Conservation (phyloP, 2,113 vertebrate species). For the Campylorhamphus procurvoides region DNA sequence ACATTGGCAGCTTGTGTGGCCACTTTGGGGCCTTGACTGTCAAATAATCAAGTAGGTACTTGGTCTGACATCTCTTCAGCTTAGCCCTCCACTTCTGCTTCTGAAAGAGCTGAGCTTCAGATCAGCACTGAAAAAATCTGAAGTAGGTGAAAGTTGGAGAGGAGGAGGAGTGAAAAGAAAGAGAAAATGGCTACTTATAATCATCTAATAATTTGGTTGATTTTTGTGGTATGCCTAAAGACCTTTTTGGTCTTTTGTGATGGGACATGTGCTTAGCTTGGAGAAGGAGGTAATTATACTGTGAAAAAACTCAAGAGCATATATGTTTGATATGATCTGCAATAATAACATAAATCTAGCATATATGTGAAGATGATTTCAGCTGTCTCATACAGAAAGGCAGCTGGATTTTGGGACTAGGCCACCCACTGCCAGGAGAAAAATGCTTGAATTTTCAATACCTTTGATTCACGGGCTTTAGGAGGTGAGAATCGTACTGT, state of each 20-base stretch:
- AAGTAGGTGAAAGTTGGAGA: neutral
- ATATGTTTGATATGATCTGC: neutral
- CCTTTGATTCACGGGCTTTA: constrained; percentile 59
- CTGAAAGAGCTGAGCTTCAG: constrained; percentile 6
- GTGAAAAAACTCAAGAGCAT: constrained; percentile 2
- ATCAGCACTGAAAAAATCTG: neutral
- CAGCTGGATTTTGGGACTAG: constrained; percentile 32
- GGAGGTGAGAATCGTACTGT: constrained; percentile 60
- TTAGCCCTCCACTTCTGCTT: neutral
- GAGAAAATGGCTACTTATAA: neutral
- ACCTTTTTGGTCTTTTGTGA: neutral
- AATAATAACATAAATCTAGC: constrained; percentile 10
- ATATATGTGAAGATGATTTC: neutral
- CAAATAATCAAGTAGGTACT: constrained; percentile 12
- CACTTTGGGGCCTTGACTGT: neutral
- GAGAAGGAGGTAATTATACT: neutral
- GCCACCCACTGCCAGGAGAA: constrained; percentile 50
- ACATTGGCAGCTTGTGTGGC: accelerated
- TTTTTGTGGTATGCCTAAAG: neutral
- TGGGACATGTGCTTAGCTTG: neutral
- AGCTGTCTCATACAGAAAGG: constrained; percentile 31
- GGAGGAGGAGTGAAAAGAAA: neutral
- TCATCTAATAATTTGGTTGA: neutral
- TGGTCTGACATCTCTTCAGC: neutral
- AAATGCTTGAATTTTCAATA: constrained; percentile 39